A percentile compares a stretch with the other conserved stretches of the same genome.
phyloP scores from a whole-genome alignment of 2,797 vertebrate genomes.

The Sebastes reedi region DNA sequence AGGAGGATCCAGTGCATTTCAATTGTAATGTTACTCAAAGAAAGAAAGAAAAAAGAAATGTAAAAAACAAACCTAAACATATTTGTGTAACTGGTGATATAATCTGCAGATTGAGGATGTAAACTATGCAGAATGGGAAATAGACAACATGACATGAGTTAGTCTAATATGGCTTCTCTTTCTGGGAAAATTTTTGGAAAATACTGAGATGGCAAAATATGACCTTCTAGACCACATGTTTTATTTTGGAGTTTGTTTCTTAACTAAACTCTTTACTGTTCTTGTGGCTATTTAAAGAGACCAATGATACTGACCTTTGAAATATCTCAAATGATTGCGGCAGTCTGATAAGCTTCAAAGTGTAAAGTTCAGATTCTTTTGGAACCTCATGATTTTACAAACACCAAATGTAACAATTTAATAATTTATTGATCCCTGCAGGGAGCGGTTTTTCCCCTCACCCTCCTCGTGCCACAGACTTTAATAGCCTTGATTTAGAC shows the following conservation, averaged over 20 bases:
- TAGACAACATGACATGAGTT: background rate
- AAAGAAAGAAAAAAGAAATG: background rate
- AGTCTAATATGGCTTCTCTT: background rate
- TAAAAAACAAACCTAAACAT: background rate
- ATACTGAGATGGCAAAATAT: background rate
- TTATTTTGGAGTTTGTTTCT: background rate
- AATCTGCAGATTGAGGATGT: background rate
- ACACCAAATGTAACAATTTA: background rate
- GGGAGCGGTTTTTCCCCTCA: background rate
- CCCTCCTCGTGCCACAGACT: background rate
- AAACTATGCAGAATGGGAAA: background rate
- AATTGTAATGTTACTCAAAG: background rate
- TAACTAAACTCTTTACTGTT: background rate
- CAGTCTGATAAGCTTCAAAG: background rate
- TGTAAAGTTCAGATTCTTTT: background rate
- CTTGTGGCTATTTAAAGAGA: background rate
- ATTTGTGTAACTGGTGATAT: background rate
- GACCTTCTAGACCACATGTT: background rate
- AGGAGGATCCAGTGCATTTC: background rate
- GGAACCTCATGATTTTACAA: background rate
- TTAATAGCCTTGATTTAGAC: background rate
- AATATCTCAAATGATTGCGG: background rate
- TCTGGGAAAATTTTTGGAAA: background rate
- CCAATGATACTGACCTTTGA: background rate
- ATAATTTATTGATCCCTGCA: background rate